phyloP scores from a whole-genome alignment of 2,888 invertebrate genomes.

The Sarcophaga caerulescens region DNA sequence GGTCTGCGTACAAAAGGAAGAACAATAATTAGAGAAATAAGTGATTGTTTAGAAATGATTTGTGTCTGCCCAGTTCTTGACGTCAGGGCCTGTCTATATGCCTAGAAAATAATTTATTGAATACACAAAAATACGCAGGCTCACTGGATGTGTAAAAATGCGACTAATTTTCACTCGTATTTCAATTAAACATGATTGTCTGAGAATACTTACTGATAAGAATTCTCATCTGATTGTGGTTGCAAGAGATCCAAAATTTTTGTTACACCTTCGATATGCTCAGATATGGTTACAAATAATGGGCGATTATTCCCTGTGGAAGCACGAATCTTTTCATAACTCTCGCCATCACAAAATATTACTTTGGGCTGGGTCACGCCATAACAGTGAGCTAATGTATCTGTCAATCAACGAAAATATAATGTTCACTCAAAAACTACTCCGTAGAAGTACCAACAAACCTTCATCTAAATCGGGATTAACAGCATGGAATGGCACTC shows the following conservation, averaged over 20 bases:
- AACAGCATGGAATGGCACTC: conserved; percentile 64
- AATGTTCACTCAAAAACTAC: no score
- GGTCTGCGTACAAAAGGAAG: conserved; percentile 11
- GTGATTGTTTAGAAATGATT: conserved; percentile 20
- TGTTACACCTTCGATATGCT: conserved; percentile 43
- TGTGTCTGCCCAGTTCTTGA: background rate
- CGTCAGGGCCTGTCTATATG: no score
- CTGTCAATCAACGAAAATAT: background rate
- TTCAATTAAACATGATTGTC: no score
- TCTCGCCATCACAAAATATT: conserved; percentile 73
- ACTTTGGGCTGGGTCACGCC: conserved; percentile 72
- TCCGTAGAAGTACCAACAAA: no score
- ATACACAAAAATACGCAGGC: no score
- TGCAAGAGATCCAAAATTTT: conserved; percentile 44
- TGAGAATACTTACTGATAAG: no score
- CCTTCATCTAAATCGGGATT: conserved; percentile 40
- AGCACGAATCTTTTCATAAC: conserved; percentile 69
- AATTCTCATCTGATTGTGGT: background rate
- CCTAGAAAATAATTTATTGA: no score
- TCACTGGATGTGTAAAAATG: no score
- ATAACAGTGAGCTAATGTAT: conserved; percentile 70
- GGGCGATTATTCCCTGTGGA: conserved; percentile 59
- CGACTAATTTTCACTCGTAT: no score
- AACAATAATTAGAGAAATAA: background rate
- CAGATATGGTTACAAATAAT: conserved; percentile 35